Conservation (phyloP, 2,888 invertebrate genomes). For the Volucella inflata region DNA sequence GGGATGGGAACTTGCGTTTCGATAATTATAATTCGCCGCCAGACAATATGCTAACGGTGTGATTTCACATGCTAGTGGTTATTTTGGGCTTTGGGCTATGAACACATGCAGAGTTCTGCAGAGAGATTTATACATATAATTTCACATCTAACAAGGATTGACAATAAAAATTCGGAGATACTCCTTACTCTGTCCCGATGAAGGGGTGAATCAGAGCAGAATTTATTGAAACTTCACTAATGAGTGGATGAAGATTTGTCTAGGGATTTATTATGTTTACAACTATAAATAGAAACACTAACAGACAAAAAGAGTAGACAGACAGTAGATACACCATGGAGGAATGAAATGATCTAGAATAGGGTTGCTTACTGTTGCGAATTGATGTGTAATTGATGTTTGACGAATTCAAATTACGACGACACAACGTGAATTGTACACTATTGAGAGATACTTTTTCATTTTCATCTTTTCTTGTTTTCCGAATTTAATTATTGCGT, state of each 20-base stretch:
- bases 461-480: too few relatives aligned
- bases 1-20: background rate
- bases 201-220: background rate
- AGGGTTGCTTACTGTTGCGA: too few relatives aligned
- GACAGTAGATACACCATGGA: too few relatives aligned
- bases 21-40: slow-evolving; percentile 31
- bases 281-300: background rate
- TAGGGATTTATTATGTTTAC: slow-evolving; percentile 1
- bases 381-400: background rate
- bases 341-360: too few relatives aligned
- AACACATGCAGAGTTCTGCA: background rate
- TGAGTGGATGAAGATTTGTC: slow-evolving; percentile 9
- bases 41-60: slow-evolving; percentile 17
- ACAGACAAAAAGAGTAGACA: background rate
- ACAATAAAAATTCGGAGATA: slow-evolving; percentile 14
- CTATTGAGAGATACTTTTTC: too few relatives aligned
- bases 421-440: too few relatives aligned
- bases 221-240: slow-evolving; percentile 27
- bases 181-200: background rate
- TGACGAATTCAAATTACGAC: background rate
- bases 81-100: slow-evolving; percentile 11
- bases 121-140: slow-evolving; percentile 25
- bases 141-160: slow-evolving; percentile 31
- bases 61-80: background rate
- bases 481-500: too few relatives aligned